Percentiles rank a stretch among this genome's conserved stretches.
Evolutionary conservation across 2,797 vertebrate species (phyloP).

Genomic region (Coendou prehensilis): DNA sequence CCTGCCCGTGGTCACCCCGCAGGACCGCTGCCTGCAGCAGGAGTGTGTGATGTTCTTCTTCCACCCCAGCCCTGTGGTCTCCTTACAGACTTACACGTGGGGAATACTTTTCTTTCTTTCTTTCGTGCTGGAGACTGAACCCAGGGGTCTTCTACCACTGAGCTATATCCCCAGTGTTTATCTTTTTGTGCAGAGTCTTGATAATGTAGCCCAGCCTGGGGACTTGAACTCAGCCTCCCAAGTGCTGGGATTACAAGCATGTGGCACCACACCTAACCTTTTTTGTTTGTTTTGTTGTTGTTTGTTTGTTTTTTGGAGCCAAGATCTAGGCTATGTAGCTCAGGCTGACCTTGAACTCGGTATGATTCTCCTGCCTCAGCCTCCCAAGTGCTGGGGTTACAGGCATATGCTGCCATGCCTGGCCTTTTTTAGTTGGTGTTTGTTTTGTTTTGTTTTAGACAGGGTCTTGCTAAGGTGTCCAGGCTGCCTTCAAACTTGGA

Average conservation of each 20-base stretch:
- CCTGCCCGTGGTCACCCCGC: background rate
- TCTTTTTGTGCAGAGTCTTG: background rate
- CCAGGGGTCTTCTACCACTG: background rate
- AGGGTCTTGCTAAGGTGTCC: background rate
- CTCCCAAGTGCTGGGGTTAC: background rate
- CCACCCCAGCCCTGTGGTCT: background rate
- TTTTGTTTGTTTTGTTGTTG: background rate
- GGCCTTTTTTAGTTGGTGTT: too few relatives aligned
- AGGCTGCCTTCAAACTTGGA: too few relatives aligned
- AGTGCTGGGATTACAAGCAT: background rate
- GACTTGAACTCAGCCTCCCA: background rate
- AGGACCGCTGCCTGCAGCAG: rapidly evolving
- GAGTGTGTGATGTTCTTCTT: background rate
- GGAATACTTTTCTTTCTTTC: background rate
- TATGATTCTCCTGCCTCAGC: background rate
- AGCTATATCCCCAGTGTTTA: background rate
- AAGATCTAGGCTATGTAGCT: background rate
- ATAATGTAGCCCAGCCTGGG: background rate
- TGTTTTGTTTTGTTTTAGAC: background rate
- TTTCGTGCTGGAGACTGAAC: background rate
- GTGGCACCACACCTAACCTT: background rate
- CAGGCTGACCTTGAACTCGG: background rate
- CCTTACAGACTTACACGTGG: background rate
- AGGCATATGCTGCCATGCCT: background rate
- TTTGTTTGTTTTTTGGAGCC: background rate